A percentile compares a stretch with the other conserved stretches of the same genome.
Conservation (phyloP, 2,888 invertebrate genomes). For the Mechanitis mazaeus region DNA sequence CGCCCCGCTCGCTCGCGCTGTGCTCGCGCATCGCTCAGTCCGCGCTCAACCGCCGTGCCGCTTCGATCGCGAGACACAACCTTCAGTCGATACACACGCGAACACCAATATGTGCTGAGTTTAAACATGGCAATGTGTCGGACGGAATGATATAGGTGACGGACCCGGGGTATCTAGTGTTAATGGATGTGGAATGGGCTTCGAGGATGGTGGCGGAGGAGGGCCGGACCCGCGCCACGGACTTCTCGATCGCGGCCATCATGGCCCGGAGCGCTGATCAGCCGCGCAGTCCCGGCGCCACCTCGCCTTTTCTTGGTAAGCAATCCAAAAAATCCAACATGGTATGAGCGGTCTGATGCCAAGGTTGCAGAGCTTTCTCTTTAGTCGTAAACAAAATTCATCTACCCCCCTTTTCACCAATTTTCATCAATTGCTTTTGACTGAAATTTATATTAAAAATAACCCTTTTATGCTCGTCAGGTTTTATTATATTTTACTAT, state of each 20-base stretch:
- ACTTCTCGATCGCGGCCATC: constrained; percentile 97
- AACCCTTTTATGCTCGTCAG: no score
- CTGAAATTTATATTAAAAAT: no score
- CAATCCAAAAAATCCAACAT: not conserved
- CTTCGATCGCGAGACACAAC: constrained; percentile 23
- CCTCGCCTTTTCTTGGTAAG: constrained; percentile 62
- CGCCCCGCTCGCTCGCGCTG: not conserved
- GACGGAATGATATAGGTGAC: constrained; percentile 55
- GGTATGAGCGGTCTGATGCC: not conserved
- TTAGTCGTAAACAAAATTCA: no score
- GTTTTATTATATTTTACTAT: no score
- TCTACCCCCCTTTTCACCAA: no score
- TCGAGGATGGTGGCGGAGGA: constrained; percentile 72
- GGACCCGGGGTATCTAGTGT: constrained; percentile 49
- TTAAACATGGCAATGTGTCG: constrained; percentile 47
- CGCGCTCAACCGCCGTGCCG: constrained; percentile 62
- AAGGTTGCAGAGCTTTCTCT: no score
- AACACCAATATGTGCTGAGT: constrained; percentile 23
- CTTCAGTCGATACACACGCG: constrained; percentile 10
- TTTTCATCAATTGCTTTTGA: no score
- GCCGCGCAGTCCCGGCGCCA: constrained; percentile 66
- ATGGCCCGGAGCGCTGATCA: constrained; percentile 83
- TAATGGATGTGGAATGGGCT: constrained; percentile 74
- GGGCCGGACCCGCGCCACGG: constrained; percentile 82
- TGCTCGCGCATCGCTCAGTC: constrained; percentile 54